Percentiles rank a stretch among this genome's conserved stretches.
Conservation (phyloP, 2,113 vertebrate species). For the Fregata magnificens region DNA sequence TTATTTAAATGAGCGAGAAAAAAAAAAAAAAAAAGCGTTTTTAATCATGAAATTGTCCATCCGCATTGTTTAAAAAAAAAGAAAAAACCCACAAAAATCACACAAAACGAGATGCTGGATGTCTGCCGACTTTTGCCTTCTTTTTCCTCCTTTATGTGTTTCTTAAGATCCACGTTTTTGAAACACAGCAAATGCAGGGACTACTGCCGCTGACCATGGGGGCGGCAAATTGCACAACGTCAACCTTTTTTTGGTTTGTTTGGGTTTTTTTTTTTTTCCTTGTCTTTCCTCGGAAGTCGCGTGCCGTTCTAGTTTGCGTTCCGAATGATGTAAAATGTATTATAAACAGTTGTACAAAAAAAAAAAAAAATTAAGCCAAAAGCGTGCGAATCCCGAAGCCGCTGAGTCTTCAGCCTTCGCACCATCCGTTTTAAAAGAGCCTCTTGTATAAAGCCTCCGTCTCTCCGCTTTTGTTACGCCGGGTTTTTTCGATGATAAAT, state of each 20-base stretch:
- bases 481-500: constrained; percentile 64
- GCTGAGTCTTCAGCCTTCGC: constrained; percentile 59
- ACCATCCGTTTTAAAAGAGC: constrained; percentile 42
- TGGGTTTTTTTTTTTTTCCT: not conserved
- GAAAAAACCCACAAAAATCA: constrained; percentile 55
- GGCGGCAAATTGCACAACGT: constrained; percentile 91
- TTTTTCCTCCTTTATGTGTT: constrained; percentile 72
- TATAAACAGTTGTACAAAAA: constrained; percentile 67
- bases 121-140: constrained; percentile 76
- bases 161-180: constrained; percentile 77
- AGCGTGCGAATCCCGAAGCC: constrained; percentile 64
- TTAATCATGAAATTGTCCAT: constrained; percentile 77
- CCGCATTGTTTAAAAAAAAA: constrained; percentile 81
- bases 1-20: constrained; percentile 70
- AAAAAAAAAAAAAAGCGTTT: constrained; percentile 52
- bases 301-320: constrained; percentile 83
- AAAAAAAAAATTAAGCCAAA: constrained; percentile 28
- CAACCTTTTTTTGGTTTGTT: constrained; percentile 57
- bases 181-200: constrained; percentile 86
- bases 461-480: constrained; percentile 26
- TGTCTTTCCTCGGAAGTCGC: constrained; percentile 72
- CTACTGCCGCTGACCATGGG: constrained; percentile 79
- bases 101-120: constrained; percentile 73
- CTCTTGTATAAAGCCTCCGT: constrained; percentile 53
- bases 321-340: constrained; percentile 70